A percentile compares a stretch with the other conserved stretches of the same genome.
These are phyloP conservation scores for Petromus typicus DNA, from an alignment of 2,113 vertebrate species.

Conservation along the genomic window DNA sequence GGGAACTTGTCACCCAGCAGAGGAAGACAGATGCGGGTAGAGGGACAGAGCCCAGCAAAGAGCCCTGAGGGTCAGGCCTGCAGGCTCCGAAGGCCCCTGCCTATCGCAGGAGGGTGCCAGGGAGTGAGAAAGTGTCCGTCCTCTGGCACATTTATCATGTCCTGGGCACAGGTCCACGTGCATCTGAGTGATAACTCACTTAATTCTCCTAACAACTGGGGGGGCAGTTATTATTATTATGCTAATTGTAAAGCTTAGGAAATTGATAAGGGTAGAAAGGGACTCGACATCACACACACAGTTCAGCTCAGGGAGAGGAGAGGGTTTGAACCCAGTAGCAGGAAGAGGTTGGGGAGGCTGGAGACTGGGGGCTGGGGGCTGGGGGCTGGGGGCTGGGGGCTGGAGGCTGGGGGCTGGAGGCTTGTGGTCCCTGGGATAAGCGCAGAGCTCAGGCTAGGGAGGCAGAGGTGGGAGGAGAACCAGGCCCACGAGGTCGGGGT, in stretches of 20 bases:
- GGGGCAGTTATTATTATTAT: not conserved
- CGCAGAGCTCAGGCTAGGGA: not conserved
- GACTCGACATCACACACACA: not conserved
- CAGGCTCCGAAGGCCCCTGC: too few relatives aligned
- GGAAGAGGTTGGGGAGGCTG: not conserved
- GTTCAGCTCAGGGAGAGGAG: not conserved
- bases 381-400: too few relatives aligned
- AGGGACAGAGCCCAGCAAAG: not conserved
- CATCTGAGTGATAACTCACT: not conserved
- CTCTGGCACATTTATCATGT: not conserved
- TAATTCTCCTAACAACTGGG: not conserved
- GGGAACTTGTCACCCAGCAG: not conserved
- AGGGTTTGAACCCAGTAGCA: not conserved
- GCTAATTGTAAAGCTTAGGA: slow-evolving; percentile 43
- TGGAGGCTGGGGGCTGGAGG: not conserved
- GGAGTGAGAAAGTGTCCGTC: fast-evolving
- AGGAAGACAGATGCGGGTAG: not conserved
- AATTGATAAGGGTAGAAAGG: not conserved
- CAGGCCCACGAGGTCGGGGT: fast-evolving
- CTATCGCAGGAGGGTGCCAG: not conserved
- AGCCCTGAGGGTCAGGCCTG: not conserved
- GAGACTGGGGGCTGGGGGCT: not conserved
- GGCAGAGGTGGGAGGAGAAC: not conserved
- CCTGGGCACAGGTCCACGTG: not conserved
- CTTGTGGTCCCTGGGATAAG: fast-evolving